phyloP scores from a whole-genome alignment of 1,140 invertebrate species.

The Tetramorium alpestre region DNA sequence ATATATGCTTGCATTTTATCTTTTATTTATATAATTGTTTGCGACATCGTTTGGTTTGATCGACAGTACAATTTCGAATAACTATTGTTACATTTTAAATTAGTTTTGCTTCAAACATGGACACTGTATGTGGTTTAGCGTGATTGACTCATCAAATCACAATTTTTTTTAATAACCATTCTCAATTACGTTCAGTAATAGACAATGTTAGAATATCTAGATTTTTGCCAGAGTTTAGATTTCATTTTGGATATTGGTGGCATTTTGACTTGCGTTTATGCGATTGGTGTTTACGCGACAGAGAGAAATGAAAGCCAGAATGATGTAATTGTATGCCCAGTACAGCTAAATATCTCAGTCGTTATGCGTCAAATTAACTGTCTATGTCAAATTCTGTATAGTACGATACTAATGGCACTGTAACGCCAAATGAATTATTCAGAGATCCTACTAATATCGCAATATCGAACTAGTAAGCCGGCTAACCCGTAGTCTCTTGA shows the following conservation, averaged over 20 bases:
- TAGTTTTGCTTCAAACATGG: neutral
- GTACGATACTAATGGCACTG: conserved; percentile 78
- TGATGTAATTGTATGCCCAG: conserved; percentile 16
- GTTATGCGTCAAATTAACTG: conserved; percentile 82
- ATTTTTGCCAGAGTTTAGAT: neutral
- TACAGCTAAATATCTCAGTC: conserved; percentile 77
- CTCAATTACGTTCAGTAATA: neutral
- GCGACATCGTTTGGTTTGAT: neutral
- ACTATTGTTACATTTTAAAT: conserved; percentile 6
- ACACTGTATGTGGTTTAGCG: neutral
- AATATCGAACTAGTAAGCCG: conserved; percentile 68
- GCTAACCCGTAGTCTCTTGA: conserved; percentile 45
- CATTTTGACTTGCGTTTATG: conserved; percentile 8
- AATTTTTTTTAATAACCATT: neutral
- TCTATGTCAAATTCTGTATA: conserved; percentile 80
- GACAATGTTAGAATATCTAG: neutral
- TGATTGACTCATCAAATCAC: neutral
- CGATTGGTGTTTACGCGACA: neutral
- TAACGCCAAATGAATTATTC: conserved; percentile 81
- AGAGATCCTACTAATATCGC: conserved; percentile 75
- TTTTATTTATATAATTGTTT: conserved; percentile 27
- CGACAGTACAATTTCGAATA: neutral
- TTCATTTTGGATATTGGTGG: neutral
- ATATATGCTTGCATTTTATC: neutral
- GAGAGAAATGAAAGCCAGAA: neutral